Conservation (phyloP, 2,113 vertebrate genomes). For the Bubo blakistoni region DNA sequence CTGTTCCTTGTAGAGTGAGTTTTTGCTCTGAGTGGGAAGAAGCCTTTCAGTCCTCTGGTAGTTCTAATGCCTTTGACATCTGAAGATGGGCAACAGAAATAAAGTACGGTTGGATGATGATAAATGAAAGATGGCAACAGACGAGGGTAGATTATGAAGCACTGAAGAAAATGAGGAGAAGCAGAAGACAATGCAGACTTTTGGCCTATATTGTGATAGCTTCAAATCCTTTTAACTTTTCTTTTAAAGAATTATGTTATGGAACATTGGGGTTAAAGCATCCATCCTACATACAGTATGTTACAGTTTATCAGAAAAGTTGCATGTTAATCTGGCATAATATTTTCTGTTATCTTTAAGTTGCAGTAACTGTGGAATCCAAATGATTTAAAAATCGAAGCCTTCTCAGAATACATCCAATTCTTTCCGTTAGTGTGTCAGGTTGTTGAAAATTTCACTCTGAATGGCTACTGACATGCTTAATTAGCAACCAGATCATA, state of each 20-base stretch:
- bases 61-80: neutral
- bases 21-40: neutral
- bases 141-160: neutral
- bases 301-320: slow-evolving; percentile 27
- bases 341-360: neutral
- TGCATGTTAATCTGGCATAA: neutral
- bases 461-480: slow-evolving; percentile 4
- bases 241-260: neutral
- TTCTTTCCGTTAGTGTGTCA: neutral
- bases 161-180: neutral
- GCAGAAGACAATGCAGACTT: neutral
- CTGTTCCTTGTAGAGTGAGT: neutral
- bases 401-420: neutral
- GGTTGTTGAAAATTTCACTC: slow-evolving; percentile 6
- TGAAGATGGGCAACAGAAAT: neutral
- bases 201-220: neutral
- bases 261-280: neutral
- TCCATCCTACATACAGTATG: neutral
- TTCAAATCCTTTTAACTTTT: neutral
- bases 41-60: neutral
- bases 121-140: neutral
- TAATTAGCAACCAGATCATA: slow-evolving; percentile 62
- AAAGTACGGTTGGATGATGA: neutral
- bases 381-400: neutral
- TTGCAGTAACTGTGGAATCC: neutral